A percentile compares a stretch with the other conserved stretches of the same genome.
Conservation (phyloP, 2,888 invertebrate genomes). For the Laspeyria flexula region DNA sequence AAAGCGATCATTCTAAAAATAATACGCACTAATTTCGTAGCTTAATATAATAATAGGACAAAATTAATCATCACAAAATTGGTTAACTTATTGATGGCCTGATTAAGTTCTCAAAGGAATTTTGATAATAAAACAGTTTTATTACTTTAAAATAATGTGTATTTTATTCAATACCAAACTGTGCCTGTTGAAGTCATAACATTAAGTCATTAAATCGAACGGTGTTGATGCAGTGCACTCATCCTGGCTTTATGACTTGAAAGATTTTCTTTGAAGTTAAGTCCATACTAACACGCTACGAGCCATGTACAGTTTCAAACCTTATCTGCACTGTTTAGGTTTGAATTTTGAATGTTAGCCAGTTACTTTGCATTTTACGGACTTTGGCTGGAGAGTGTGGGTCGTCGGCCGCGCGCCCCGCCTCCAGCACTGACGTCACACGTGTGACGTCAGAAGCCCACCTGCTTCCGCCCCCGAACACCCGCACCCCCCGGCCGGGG, state of each 20-base stretch:
- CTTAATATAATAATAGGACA: no score
- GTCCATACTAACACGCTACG: constrained; percentile 20
- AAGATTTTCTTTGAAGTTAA: constrained; percentile 21
- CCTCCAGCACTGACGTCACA: constrained; percentile 75
- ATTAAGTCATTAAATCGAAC: no score
- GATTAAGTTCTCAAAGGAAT: no score
- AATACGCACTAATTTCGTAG: no score
- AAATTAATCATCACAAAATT: no score
- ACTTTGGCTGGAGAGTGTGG: constrained; percentile 48
- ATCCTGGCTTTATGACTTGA: constrained; percentile 13
- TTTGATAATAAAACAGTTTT: no score
- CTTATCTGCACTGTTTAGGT: constrained; percentile 18
- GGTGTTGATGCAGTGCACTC: constrained; percentile 12
- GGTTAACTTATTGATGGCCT: no score
- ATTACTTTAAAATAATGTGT: no score
- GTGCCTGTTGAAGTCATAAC: no score
- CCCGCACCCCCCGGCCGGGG: constrained; percentile 44
- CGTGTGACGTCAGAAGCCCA: constrained; percentile 73
- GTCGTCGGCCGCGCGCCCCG: constrained; percentile 72
- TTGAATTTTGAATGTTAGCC: constrained; percentile 23
- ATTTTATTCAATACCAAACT: no score
- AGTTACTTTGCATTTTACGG: constrained; percentile 38
- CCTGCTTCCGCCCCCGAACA: constrained; percentile 58
- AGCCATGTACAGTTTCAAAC: constrained; percentile 21
- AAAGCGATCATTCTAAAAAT: no score